Conservation (phyloP, 2,888 invertebrate genomes). For the Petrolisthes manimaculis region DNA sequence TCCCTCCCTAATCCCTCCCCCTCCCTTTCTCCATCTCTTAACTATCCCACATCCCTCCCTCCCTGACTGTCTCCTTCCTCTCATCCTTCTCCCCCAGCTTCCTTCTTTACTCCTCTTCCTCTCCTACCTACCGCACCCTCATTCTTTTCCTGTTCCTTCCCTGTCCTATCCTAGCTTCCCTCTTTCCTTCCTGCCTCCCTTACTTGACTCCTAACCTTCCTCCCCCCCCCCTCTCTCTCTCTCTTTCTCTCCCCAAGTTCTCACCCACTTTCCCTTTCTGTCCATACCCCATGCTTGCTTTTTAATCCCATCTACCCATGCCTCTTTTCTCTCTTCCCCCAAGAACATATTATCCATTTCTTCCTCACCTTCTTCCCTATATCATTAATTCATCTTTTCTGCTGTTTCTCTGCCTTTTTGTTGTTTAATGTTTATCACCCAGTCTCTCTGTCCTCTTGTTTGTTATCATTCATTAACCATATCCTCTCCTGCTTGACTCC, state of each 20-base stretch:
- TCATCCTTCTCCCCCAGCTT: not conserved
- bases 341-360: no score
- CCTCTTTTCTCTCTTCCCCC: not conserved
- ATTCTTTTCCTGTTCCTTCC: not conserved
- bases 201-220: not conserved
- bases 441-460: no score
- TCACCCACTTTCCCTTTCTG: not conserved
- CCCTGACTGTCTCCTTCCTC: not conserved
- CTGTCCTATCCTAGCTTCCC: no score
- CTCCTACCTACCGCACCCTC: not conserved
- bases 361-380: no score
- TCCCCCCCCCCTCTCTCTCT: not conserved
- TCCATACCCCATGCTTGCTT: not conserved
- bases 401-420: no score
- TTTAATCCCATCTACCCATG: not conserved
- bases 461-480: no score
- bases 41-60: no score
- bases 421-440: no score
- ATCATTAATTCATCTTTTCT: no score
- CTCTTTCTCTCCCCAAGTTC: not conserved
- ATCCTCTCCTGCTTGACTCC: no score
- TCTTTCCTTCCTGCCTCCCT: not conserved
- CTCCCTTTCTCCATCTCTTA: not conserved
- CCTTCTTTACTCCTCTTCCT: not conserved
- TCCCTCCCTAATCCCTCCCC: not conserved